Evolutionary conservation across 1,140 invertebrate species (phyloP), one percentile per base, ranked within the genome.

Genomic region (Panagrolaimus sp.): DNA sequence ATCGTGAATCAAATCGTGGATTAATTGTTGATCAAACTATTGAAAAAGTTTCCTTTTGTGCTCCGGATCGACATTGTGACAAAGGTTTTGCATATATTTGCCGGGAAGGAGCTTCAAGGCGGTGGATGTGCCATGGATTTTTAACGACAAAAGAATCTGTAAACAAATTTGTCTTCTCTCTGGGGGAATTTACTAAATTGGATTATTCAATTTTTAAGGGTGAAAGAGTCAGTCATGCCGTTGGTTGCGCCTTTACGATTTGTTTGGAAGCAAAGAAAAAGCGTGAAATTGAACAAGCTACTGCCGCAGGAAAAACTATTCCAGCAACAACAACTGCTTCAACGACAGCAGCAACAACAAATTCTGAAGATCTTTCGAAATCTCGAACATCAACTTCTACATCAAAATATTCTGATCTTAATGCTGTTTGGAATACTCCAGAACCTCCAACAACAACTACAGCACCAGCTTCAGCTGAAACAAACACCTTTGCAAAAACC

Each of bases 51-150:
- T 98, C 95, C 3, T 99, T 99, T 85, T 99, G 96, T 86, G 94
- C 96, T 9, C 96, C 96, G 0, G 96, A 99, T 86, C 88, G 95
- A 69, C 96, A 97, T 84, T 92, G 98, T 81, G 94, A 98, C 77
- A 90, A 93, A 75, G 96, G 96, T 12, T 99, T 99, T 85, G 92
- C 92, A 68, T 96, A 91, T 83, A 92, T 93, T 74, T 92, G 92
- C 81, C 88, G 90, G 77, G 91, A 91, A 83, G 91, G 89, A 8
- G 91, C 89, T 12, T 92, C 85, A 2, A 85, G 90, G 62, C 89
- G 96, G 17, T 99, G 96, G 96, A 97, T 99, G 93, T 99, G 96
- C 82, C 96, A 99, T 86, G 96, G 94, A 62, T 99, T 99, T 84
- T 86, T 97, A 68, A 93, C 96, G 10, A 87, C 91, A 43, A 91